Base-by-base conservation (phyloP, 2,888 invertebrate species). In the Coenonympha arcania region DNA sequence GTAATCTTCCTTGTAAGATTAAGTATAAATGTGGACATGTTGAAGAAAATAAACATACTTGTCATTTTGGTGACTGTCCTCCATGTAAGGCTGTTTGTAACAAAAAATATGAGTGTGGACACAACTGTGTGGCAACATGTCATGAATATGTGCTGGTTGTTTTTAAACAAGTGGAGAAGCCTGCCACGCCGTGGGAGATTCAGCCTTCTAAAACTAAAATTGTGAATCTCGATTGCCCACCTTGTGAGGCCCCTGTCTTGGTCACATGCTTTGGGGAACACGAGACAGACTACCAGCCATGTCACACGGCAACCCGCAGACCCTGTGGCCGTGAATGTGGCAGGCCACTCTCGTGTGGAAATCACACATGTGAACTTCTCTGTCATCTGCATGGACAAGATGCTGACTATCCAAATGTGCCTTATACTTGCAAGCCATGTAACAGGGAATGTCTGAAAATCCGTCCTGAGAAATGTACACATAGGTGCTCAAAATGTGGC, bases 1-100 rank as follows among this genome's bases (percentile, higher is more conserved):
- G 98, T 67, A 85, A 79, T 51, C 87, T 91, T 48, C 79, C 81
- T 0, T 97, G 96, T 79, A 90, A 87, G 90, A 88, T 91, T 39
- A 91, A 93, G 26, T 90, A 95, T 3, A 92, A 93, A 69, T 98
- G 98, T 77, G 94, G 96, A 62, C 98, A 98, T 72, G 69, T 85
- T 3, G 84, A 87, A 54, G 89, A 92, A 51, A 91, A 92, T 59
- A 87, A 87, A 11, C 95, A 95, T 73, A 86, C 83, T 41, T 96
- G 96, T 66, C 96, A 96, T 71, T 92, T 93, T 63, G 93, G 93
- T 0, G 89, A 91, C 24, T 96, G 96, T 69, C 93, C 96, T 0
- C 90, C 93, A 0, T 98, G 98, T 69, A 88, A 84, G 54, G 92
- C 94, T 63, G 81, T 89, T 30, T 98, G 98, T 72, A 86, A 87